Conservation (phyloP, 92 coral and sea anemone species). For the Scolanthus callimorphus region DNA sequence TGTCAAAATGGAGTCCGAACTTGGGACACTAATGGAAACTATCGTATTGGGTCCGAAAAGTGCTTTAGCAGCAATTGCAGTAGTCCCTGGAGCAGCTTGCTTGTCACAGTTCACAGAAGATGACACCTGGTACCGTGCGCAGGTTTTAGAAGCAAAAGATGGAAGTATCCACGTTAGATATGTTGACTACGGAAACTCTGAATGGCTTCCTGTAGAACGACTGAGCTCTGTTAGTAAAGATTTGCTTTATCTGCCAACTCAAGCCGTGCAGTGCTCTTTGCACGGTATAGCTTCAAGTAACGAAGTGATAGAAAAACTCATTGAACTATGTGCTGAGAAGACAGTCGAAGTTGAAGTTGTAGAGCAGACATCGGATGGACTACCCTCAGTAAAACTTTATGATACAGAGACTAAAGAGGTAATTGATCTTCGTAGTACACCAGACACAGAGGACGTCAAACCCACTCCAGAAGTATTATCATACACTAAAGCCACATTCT, state of each 20-base stretch:
- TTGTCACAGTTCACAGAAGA: slow-evolving; percentile 75
- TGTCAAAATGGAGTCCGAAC: slow-evolving; percentile 43
- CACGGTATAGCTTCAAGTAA: slow-evolving; percentile 42
- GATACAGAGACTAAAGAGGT: slow-evolving; percentile 32
- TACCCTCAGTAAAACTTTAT: slow-evolving; percentile 43
- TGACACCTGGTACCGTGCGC: slow-evolving; percentile 76
- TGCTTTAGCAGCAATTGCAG: neutral
- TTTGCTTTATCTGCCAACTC: slow-evolving; percentile 63
- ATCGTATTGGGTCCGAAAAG: slow-evolving; percentile 25
- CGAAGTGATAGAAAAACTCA: slow-evolving; percentile 28
- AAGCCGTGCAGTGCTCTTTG: slow-evolving; percentile 69
- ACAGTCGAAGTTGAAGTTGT: slow-evolving; percentile 56
- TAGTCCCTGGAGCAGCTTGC: slow-evolving; percentile 29
- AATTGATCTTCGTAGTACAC: slow-evolving; percentile 49
- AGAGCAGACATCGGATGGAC: slow-evolving; percentile 17
- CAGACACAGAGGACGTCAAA: neutral
- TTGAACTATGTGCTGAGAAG: slow-evolving; percentile 58
- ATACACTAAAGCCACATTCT: slow-evolving; percentile 33
- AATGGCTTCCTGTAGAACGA: slow-evolving; percentile 55
- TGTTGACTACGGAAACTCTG: slow-evolving; percentile 92
- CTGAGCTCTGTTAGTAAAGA: slow-evolving; percentile 66
- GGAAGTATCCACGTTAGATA: slow-evolving; percentile 75
- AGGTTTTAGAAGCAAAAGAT: slow-evolving; percentile 41
- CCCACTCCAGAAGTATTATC: slow-evolving; percentile 9
- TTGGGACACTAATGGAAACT: slow-evolving; percentile 65